Base-by-base conservation (phyloP, 2,113 vertebrate species). In the Strigops habroptila region DNA sequence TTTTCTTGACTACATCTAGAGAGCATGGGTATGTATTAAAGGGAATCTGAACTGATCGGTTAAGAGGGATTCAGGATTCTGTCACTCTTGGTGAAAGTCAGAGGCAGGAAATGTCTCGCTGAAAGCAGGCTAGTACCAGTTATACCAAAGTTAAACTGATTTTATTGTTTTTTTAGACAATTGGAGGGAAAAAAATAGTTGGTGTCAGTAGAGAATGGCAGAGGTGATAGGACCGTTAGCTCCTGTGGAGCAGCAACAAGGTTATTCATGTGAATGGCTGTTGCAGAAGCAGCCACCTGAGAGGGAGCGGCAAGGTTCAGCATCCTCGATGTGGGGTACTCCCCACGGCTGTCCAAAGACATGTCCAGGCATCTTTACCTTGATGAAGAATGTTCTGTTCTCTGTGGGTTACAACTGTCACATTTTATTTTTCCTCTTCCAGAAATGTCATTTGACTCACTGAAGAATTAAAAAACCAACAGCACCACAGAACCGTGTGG, bases 361-460 rank as follows among this genome's bases (percentile, higher is more conserved):
- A 1, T 87, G 37, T 59, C 59, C 53, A 51, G 46, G 13, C 3
- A 2, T 30, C 25, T 92, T 94, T 57, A 46, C 60, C 70, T 79
- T 86, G 52, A 68, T 53, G 18, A 65, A 69, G 10, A 84, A 55
- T 49, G 25, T 25, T 67, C 64, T 92, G 24, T 71, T 91, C 37
- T 82, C 51, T 76, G 33, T 83, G 46, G 17, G 27, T 79, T 90
- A 65, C 82, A 46, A 96, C 59, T 44, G 14, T 81, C 86, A 59
- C 16, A 51, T 89, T 95, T 95, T 89, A 51, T 82, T 96, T 95
- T 97, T 91, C 24, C 46, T 91, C 14, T 95, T 97, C 25, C 88
- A 97, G 97, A 91, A 93, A 89, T 30, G 0, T 65, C 27, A 18
- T 88, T 93, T 93, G 80, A 94, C 52, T 91, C 41, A 51, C 7